Evolutionary conservation across 1,140 invertebrate genomes (phyloP).

Genomic region (Lordiphosa clarofinis): DNA sequence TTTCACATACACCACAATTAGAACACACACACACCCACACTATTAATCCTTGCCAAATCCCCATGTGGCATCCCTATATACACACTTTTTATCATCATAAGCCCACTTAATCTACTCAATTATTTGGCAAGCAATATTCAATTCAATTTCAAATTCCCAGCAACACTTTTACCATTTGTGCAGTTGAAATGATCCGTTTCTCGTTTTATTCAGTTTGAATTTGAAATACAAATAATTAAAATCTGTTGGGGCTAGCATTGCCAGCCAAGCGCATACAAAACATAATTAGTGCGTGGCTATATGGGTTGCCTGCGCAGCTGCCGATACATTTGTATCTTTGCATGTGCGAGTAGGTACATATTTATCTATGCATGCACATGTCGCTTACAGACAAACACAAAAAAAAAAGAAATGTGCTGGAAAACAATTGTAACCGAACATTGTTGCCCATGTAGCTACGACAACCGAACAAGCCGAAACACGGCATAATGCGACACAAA

Average conservation of each 20-base stretch:
- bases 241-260: constrained; percentile 26
- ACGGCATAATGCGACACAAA: constrained; percentile 72
- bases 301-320: constrained; percentile 30
- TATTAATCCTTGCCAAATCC: constrained; percentile 17
- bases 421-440: constrained; percentile 63
- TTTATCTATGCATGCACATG: constrained; percentile 46
- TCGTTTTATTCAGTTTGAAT: constrained; percentile 7
- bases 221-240: constrained; percentile 63
- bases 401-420: constrained; percentile 11
- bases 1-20: constrained; percentile 3
- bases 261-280: constrained; percentile 64
- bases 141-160: constrained; percentile 1
- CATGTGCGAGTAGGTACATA: not conserved
- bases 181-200: constrained; percentile 41
- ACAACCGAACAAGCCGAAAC: constrained; percentile 52
- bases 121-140: constrained; percentile 14
- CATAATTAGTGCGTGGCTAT: constrained; percentile 49
- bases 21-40: not conserved
- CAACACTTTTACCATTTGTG: constrained; percentile 18
- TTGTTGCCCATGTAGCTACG: constrained; percentile 71
- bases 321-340: constrained; percentile 58
- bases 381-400: constrained; percentile 28
- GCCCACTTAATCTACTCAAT: constrained; percentile 38
- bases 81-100: not conserved
- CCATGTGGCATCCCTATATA: not conserved